Evolutionary conservation across 2,888 invertebrate genomes (phyloP).

Genomic region (Cosmia trapezina): DNA sequence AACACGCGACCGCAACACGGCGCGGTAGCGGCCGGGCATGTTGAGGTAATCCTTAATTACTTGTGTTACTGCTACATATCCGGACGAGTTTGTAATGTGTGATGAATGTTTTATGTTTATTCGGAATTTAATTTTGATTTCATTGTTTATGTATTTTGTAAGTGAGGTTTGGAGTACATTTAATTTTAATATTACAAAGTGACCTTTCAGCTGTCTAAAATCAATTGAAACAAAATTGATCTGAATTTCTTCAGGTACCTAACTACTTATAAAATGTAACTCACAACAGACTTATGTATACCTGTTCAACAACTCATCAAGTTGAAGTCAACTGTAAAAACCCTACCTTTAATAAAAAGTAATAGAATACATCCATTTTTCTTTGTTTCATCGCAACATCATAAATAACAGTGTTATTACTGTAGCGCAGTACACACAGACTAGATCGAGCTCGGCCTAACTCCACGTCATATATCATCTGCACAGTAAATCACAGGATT

Average conservation of each 20-base stretch:
- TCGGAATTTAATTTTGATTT: constrained; percentile 35
- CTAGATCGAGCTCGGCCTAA: constrained; percentile 2
- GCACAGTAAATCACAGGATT: constrained; percentile 23
- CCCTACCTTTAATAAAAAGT: neutral
- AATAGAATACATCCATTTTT: constrained; percentile 10
- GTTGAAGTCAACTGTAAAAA: neutral
- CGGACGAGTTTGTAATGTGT: constrained; percentile 18
- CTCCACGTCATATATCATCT: constrained; percentile 39
- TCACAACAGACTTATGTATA: neutral
- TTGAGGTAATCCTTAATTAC: constrained; percentile 56
- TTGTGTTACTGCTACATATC: constrained; percentile 49
- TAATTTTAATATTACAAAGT: constrained; percentile 1
- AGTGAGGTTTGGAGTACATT: neutral
- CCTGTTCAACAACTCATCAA: neutral
- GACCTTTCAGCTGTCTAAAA: neutral
- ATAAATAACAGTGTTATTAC: constrained; percentile 38
- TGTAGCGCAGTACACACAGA: neutral
- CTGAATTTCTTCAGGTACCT: neutral
- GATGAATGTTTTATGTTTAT: constrained; percentile 50
- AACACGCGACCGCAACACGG: constrained; percentile 36
- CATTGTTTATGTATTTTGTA: constrained; percentile 22
- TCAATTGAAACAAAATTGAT: constrained; percentile 1
- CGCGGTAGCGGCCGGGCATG: constrained; percentile 49
- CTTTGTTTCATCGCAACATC: constrained; percentile 9
- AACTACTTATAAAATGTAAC: neutral